phyloP scores from a whole-genome alignment of 2,888 invertebrate genomes.

The Cryptus viduatorius region DNA sequence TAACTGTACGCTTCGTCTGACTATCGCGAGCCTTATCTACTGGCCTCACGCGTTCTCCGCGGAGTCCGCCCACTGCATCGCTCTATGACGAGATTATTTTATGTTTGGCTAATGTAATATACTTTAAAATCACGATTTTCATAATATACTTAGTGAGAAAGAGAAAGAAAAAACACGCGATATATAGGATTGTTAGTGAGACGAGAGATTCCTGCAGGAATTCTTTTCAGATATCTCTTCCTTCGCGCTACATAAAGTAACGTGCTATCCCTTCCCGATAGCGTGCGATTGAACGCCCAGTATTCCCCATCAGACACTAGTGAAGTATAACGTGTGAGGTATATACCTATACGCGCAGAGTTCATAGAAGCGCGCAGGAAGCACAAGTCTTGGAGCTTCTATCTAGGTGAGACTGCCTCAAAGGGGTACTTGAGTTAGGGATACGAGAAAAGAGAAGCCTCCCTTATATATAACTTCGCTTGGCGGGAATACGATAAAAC shows the following conservation, averaged over 20 bases:
- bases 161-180: neutral
- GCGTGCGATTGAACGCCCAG: constrained; percentile 28
- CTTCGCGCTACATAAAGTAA: constrained; percentile 11
- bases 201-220: constrained; percentile 6
- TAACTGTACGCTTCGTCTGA: constrained; percentile 15
- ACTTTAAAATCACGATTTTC: constrained; percentile 43
- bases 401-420: constrained; percentile 53
- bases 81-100: constrained; percentile 50
- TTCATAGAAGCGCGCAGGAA: constrained; percentile 31
- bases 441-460: constrained; percentile 45
- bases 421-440: constrained; percentile 52
- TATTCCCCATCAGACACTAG: constrained; percentile 12
- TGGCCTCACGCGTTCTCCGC: constrained; percentile 4
- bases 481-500: constrained; percentile 56
- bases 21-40: constrained; percentile 58
- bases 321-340: neutral
- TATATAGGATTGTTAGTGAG: constrained; percentile 13
- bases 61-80: neutral
- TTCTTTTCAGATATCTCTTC: constrained; percentile 6
- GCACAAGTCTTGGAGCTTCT: constrained; percentile 35
- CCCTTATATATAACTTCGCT: constrained; percentile 28
- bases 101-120: constrained; percentile 50
- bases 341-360: neutral
- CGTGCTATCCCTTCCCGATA: constrained; percentile 22
- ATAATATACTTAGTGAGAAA: neutral